Evolutionary conservation across 2,888 invertebrate genomes (phyloP).

Genomic region (Protula sp.): DNA sequence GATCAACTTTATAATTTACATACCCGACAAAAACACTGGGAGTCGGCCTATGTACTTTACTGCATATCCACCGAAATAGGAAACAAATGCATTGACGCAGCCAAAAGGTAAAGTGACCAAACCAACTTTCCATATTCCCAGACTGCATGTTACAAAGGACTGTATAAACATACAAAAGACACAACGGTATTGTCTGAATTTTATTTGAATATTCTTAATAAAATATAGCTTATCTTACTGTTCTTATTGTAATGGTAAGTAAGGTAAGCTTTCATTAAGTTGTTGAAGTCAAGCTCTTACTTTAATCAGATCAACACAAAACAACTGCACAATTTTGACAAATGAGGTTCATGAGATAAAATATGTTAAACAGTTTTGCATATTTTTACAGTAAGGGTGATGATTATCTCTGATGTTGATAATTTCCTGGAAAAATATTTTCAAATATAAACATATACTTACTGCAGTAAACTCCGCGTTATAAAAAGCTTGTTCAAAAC

Average conservation of each 20-base stretch:
- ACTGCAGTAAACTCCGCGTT: constrained; percentile 19
- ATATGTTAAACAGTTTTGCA: no score
- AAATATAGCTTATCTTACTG: background rate
- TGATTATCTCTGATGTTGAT: no score
- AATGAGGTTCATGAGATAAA: no score
- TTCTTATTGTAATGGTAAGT: background rate
- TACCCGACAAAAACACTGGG: constrained; percentile 41
- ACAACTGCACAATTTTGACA: no score
- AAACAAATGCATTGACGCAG: constrained; percentile 45
- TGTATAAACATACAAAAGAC: constrained; percentile 21
- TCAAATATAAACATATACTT: no score
- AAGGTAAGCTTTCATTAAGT: no score
- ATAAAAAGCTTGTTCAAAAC: constrained; percentile 15
- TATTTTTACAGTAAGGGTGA: no score
- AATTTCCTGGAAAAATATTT: no score
- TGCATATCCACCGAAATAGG: constrained; percentile 42
- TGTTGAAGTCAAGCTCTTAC: no score
- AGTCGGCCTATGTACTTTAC: constrained; percentile 46
- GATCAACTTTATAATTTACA: no score
- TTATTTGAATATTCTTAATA: background rate
- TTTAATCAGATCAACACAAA: no score
- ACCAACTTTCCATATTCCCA: constrained; percentile 49
- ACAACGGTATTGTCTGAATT: background rate
- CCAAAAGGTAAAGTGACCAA: constrained; percentile 50
- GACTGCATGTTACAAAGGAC: constrained; percentile 43